These are phyloP conservation scores for Strigamia crassipes DNA, from an alignment of 2,888 invertebrate species.

Conservation along the genomic window DNA sequence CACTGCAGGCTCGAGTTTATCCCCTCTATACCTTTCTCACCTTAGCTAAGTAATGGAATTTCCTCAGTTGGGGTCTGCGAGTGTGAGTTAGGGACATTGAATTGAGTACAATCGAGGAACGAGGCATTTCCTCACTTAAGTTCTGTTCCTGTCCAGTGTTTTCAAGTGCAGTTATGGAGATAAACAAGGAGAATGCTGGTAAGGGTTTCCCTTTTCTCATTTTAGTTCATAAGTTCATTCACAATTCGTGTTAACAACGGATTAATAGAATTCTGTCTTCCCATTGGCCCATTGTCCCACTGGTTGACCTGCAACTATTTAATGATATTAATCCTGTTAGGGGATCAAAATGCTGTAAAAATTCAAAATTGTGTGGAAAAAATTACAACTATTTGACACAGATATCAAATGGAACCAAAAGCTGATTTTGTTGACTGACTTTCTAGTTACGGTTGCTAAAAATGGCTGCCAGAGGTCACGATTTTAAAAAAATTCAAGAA, in stretches of 20 bases:
- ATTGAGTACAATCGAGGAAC: slow-evolving; percentile 8
- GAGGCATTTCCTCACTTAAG: neutral
- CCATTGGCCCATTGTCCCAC: neutral
- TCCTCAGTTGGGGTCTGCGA: neutral
- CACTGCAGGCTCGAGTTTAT: neutral
- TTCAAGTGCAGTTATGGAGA: slow-evolving; percentile 13
- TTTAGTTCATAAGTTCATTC: slow-evolving; percentile 14
- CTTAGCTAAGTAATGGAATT: slow-evolving; percentile 7
- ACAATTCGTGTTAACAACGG: neutral
- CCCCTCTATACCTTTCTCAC: slow-evolving; percentile 25
- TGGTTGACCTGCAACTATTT: neutral
- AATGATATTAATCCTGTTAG: neutral
- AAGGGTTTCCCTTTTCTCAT: neutral
- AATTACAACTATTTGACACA: neutral
- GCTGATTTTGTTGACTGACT: too few species aligned
- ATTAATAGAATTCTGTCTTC: neutral
- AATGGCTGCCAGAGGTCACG: neutral
- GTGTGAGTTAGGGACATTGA: slow-evolving; percentile 4
- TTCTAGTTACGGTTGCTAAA: too few species aligned
- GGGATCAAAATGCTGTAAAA: neutral
- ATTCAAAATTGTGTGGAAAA: too few species aligned
- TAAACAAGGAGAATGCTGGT: slow-evolving; percentile 6
- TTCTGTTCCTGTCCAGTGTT: neutral
- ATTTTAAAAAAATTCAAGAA: too few species aligned
- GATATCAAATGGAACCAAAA: neutral